Evolutionary conservation across 2,888 invertebrate genomes (phyloP).

Genomic region (Campaea margaritaria): DNA sequence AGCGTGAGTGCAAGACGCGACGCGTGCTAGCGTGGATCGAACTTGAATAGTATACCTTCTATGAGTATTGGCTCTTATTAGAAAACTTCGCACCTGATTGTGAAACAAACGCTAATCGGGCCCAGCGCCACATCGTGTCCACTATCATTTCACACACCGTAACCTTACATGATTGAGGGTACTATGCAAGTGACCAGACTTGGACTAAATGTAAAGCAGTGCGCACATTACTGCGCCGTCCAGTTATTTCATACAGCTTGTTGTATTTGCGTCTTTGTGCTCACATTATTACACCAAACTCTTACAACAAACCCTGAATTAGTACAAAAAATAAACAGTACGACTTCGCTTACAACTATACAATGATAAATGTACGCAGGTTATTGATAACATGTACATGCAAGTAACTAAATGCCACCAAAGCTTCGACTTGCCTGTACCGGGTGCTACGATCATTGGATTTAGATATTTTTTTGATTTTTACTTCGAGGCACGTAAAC

Average conservation of each 20-base stretch:
- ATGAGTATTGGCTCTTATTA: no score
- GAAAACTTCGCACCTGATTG: no score
- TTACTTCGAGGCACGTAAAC: constrained; percentile 15
- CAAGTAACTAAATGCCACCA: constrained; percentile 53
- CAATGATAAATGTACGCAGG: constrained; percentile 54
- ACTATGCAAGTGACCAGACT: constrained; percentile 43
- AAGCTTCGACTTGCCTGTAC: constrained; percentile 44
- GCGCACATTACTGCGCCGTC: constrained; percentile 67
- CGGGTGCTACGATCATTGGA: constrained; percentile 18
- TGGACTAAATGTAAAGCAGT: constrained; percentile 84
- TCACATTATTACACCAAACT: constrained; percentile 62
- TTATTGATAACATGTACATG: constrained; percentile 64
- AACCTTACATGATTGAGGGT: no score
- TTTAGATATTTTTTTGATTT: constrained; percentile 2
- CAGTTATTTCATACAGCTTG: constrained; percentile 73
- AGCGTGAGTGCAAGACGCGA: no score
- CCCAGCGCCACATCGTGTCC: no score
- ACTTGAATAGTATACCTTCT: no score
- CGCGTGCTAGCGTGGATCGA: no score
- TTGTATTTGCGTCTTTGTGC: constrained; percentile 83
- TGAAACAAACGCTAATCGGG: no score
- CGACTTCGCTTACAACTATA: constrained; percentile 50
- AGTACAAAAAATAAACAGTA: constrained; percentile 51
- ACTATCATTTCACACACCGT: no score
- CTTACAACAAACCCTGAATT: constrained; percentile 58